A percentile compares a stretch with the other conserved stretches of the same genome.
phyloP scores from a whole-genome alignment of 1,140 invertebrate genomes.

The Rhopalosiphum maidis region DNA sequence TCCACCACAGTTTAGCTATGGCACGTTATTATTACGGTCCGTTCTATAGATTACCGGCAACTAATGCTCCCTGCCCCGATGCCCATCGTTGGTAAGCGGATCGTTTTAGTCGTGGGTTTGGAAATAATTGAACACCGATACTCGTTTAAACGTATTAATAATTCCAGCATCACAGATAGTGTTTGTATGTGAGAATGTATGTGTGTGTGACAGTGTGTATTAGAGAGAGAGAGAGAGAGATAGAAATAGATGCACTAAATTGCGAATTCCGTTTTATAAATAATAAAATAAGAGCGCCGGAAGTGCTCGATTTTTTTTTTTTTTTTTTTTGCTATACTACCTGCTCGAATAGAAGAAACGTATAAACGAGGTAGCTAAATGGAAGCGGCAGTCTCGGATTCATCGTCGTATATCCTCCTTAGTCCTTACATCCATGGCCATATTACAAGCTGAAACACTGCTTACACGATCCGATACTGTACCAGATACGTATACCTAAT shows the following conservation, averaged over 20 bases:
- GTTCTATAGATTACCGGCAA: background rate
- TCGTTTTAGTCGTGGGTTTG: background rate
- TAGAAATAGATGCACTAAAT: background rate
- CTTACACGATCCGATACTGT: background rate
- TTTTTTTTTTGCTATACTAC: background rate
- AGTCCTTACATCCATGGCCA: background rate
- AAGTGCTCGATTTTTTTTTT: background rate
- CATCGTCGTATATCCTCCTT: background rate
- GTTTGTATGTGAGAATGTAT: background rate
- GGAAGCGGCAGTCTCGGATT: background rate
- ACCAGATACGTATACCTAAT: background rate
- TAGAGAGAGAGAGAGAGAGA: no score
- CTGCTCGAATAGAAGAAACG: background rate
- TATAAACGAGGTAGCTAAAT: background rate
- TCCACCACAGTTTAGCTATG: background rate
- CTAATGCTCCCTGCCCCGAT: background rate
- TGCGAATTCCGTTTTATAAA: background rate
- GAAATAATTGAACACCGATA: constrained; percentile 5
- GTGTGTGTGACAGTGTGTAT: no score
- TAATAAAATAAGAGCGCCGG: background rate
- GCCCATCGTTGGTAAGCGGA: background rate
- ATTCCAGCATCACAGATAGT: background rate
- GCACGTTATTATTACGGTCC: background rate
- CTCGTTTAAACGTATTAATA: constrained; percentile 17
- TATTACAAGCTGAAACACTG: background rate